Evolutionary conservation across 2,113 vertebrate genomes (phyloP).

Genomic region (Oriolus oriolus): DNA sequence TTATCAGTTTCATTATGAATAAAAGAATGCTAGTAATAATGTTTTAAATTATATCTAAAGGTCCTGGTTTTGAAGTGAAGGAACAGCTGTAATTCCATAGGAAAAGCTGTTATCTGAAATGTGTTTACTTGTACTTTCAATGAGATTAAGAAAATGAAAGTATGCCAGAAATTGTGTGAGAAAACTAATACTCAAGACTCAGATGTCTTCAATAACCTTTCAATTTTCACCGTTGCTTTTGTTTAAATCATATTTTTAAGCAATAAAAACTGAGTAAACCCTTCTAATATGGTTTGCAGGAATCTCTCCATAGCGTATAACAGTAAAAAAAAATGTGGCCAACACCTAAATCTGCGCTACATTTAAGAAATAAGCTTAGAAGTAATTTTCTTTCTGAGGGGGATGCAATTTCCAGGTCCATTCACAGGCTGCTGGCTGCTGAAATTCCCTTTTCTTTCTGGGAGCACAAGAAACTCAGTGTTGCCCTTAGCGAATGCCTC

Average conservation of each 20-base stretch:
- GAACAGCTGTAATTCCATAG: neutral
- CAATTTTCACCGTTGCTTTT: neutral
- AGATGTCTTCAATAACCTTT: neutral
- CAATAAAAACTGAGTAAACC: neutral
- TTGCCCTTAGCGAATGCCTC: accelerated
- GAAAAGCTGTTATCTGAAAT: neutral
- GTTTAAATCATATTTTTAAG: neutral
- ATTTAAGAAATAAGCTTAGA: neutral
- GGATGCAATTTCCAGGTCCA: neutral
- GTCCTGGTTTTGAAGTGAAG: neutral
- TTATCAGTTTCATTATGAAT: neutral
- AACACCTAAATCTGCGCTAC: neutral
- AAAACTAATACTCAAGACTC: neutral
- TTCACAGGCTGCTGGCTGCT: neutral
- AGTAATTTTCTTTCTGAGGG: neutral
- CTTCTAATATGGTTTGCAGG: neutral
- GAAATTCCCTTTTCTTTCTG: neutral
- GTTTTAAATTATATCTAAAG: neutral
- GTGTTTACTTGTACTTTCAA: neutral
- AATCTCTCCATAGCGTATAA: neutral
- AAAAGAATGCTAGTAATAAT: neutral
- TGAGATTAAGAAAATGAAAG: neutral
- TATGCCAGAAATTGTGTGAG: neutral
- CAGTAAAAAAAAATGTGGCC: neutral
- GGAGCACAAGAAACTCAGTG: neutral